phyloP scores from a whole-genome alignment of 2,888 invertebrate species.

The Habroteleia sp. region DNA sequence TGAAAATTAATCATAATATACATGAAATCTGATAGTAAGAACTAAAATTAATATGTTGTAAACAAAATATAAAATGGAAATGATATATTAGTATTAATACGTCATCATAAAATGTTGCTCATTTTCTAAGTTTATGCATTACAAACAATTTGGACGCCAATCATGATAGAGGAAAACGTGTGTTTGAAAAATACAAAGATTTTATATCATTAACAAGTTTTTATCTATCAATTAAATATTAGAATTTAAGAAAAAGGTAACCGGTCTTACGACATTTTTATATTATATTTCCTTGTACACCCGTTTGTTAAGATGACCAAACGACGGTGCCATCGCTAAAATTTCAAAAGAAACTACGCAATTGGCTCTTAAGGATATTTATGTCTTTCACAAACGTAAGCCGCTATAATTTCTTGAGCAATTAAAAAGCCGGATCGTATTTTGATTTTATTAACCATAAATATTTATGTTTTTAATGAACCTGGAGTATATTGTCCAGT shows the following conservation, averaged over 20 bases:
- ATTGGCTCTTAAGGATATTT: constrained; percentile 60
- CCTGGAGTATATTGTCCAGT: constrained; percentile 43
- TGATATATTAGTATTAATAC: no score
- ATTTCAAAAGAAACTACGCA: constrained; percentile 61
- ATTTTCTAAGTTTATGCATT: no score
- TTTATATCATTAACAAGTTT: no score
- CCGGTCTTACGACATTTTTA: constrained; percentile 51
- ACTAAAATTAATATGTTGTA: no score
- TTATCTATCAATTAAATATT: constrained; percentile 20
- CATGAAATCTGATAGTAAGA: no score
- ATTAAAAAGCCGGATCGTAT: constrained; percentile 59
- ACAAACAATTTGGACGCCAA: no score
- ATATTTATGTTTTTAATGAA: constrained; percentile 59
- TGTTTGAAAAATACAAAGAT: no score
- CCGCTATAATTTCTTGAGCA: constrained; percentile 56
- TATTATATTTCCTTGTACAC: constrained; percentile 36
- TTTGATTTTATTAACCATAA: constrained; percentile 59
- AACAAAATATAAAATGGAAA: no score
- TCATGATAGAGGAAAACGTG: no score
- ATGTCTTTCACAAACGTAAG: constrained; percentile 52
- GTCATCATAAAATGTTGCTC: no score
- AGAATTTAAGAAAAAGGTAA: constrained; percentile 41
- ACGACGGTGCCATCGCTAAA: constrained; percentile 47
- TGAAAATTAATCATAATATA: no score
- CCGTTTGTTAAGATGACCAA: constrained; percentile 43